Conservation (phyloP, 2,888 invertebrate genomes). For the Sthenelais limicola region DNA sequence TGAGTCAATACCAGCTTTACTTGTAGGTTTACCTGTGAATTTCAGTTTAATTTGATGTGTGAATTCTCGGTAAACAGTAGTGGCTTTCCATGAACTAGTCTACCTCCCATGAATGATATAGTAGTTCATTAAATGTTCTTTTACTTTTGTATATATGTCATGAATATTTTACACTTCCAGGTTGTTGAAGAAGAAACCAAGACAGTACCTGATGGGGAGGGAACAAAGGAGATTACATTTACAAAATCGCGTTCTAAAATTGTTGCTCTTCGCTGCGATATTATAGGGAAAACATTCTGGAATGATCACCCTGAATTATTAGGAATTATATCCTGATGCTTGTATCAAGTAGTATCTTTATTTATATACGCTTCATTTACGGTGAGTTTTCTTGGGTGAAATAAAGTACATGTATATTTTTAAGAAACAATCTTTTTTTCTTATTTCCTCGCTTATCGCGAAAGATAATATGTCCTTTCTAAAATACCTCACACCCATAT, state of each 20-base stretch:
- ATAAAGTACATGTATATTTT: too few species aligned
- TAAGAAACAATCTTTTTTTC: too few species aligned
- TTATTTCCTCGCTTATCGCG: too few species aligned
- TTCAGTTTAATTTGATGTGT: background rate
- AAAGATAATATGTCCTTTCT: too few species aligned
- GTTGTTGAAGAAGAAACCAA: constrained; percentile 75
- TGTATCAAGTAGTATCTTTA: too few species aligned
- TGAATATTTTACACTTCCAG: background rate
- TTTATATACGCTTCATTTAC: too few species aligned
- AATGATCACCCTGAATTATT: constrained; percentile 76
- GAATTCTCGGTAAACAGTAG: background rate
- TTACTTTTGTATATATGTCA: too few species aligned
- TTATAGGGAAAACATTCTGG: constrained; percentile 92
- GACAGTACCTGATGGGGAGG: constrained; percentile 72
- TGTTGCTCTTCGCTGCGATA: constrained; percentile 80
- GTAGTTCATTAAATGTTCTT: too few species aligned
- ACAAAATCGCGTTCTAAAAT: constrained; percentile 35
- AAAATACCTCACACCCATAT: too few species aligned
- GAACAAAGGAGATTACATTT: constrained; percentile 44
- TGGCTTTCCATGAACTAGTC: background rate
- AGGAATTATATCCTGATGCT: too few species aligned
- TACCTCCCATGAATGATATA: too few species aligned
- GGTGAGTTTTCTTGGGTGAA: too few species aligned
- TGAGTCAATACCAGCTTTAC: background rate
- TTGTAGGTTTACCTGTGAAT: background rate